Conservation (phyloP, 2,888 invertebrate genomes). For the Schizaphis graminum region DNA sequence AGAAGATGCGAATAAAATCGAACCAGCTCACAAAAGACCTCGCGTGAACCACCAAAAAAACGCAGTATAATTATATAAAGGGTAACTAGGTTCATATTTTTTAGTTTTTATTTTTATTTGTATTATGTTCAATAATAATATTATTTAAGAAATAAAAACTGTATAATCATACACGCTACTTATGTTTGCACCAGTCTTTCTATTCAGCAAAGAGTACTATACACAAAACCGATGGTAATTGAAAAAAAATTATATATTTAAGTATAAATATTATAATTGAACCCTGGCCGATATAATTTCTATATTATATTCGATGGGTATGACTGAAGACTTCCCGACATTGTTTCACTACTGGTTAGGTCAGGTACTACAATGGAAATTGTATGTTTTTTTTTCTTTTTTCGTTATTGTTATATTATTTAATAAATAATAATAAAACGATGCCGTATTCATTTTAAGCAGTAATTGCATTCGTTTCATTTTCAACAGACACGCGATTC, state of each 20-base stretch:
- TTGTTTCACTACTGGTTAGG: conserved; percentile 45
- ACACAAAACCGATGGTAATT: conserved; percentile 27
- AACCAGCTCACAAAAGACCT: conserved; percentile 36
- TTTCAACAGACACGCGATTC: conserved; percentile 49
- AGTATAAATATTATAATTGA: conserved; percentile 31
- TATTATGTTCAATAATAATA: conserved; percentile 15
- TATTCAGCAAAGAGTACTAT: conserved; percentile 29
- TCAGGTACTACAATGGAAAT: conserved; percentile 1
- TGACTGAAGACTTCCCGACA: conserved; percentile 43
- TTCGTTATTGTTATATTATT: background rate
- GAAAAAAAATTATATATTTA: conserved; percentile 47
- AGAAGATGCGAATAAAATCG: background rate
- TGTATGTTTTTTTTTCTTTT: background rate
- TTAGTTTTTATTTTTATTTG: conserved; percentile 13
- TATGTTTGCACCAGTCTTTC: conserved; percentile 49
- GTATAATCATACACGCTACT: conserved; percentile 61
- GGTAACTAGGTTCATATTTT: background rate
- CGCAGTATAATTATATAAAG: background rate
- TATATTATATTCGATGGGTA: conserved; percentile 50
- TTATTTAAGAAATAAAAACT: conserved; percentile 21
- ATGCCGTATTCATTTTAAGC: conserved; percentile 31
- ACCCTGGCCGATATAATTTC: conserved; percentile 47
- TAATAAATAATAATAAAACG: conserved; percentile 39
- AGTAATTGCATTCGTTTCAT: conserved; percentile 30
- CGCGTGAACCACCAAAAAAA: conserved; percentile 28